These are phyloP conservation scores for Oeneis ivallda DNA, from an alignment of 2,888 invertebrate species.

Conservation along the genomic window DNA sequence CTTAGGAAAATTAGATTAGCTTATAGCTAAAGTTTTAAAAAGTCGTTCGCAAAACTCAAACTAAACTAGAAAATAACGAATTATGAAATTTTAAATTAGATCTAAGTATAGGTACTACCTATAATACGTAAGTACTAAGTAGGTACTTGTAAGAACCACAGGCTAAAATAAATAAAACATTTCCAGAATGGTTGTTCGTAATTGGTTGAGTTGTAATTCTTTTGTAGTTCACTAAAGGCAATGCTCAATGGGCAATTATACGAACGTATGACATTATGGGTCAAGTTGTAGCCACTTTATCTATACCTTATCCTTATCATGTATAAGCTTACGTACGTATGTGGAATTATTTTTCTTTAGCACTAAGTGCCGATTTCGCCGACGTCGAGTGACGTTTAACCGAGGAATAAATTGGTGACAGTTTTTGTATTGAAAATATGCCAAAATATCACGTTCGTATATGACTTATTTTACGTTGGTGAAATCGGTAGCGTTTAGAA, in stretches of 20 bases:
- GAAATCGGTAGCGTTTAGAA: too few species aligned
- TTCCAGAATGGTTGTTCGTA: not conserved
- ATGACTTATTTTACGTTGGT: too few species aligned
- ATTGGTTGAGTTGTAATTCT: slow-evolving; percentile 4
- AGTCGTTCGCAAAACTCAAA: too few species aligned
- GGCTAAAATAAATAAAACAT: not conserved
- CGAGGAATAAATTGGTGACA: too few species aligned
- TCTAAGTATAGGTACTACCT: too few species aligned
- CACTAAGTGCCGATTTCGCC: not conserved
- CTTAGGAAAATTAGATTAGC: too few species aligned
- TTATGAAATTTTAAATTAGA: not conserved
- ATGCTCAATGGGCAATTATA: slow-evolving; percentile 40
- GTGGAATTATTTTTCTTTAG: not conserved
- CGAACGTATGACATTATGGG: slow-evolving; percentile 27
- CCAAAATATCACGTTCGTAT: too few species aligned
- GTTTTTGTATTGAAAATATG: too few species aligned
- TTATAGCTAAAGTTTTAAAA: too few species aligned
- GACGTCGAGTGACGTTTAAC: too few species aligned
- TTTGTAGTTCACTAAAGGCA: slow-evolving; percentile 22
- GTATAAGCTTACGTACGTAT: not conserved
- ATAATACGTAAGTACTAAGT: too few species aligned
- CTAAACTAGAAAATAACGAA: too few species aligned
- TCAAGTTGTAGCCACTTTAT: slow-evolving; percentile 14
- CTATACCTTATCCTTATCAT: slow-evolving; percentile 25
- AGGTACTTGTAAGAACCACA: not conserved